Base-by-base conservation (phyloP, 2,888 invertebrate genomes). In the Amiota minor region DNA sequence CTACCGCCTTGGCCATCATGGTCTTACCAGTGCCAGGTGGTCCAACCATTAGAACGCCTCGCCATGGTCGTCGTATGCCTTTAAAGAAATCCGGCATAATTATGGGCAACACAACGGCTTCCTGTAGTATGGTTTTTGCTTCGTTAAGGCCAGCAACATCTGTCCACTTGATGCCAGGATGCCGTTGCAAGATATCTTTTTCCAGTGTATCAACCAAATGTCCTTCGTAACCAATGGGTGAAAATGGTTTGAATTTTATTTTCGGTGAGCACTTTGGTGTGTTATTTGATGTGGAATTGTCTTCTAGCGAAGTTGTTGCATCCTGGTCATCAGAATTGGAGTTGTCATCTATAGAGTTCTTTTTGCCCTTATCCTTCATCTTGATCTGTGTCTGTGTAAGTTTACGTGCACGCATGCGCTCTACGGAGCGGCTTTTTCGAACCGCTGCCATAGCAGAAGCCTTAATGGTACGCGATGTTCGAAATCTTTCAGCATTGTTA, bases 71-170 rank as follows among this genome's bases (percentile, higher is more conserved):
- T 49, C 96, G 92, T 76, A 96, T 96, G 49, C 95, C 95, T 91
- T 94, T 95, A 88, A 97, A 97, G 90, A 95, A 96, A 85, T 96
- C 95, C 0, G 97, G 97, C 92, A 97, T 95, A 74, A 96, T 93
- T 47, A 96, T 92, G 0, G 97, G 97, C 77, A 97, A 89, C 0
- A 97, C 96, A 79, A 97, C 95, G 1, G 97, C 96, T 88, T 97
- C 97, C 87, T 97, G 95, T 55, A 94, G 88, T 74, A 97, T 92
- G 45, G 94, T 91, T 85, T 95, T 95, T 0, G 95, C 95, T 81
- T 94, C 94, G 73, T 93, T 92, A 68, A 95, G 90, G 1, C 94
- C 95, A 2, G 95, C 93, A 14, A 95, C 94, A 87, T 93, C 94
- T 74, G 91, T 93, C 96, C 96, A 97, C 76, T 93, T 93, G n/a